A percentile compares a stretch with the other conserved stretches of the same genome.
Conservation (phyloP, 2,888 invertebrate species). For the Trilocha varians region DNA sequence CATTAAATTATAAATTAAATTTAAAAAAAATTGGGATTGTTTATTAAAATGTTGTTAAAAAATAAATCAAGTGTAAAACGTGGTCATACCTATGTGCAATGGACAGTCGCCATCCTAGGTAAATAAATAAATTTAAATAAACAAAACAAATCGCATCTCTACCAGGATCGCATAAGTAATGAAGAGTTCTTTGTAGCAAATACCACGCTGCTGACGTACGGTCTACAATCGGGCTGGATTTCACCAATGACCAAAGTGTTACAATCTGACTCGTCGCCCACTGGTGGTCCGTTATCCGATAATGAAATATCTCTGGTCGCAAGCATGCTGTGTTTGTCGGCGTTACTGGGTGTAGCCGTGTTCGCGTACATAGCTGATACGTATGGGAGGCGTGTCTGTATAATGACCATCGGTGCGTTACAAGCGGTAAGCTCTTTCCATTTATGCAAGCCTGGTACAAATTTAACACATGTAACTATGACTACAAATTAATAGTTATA, state of each 20-base stretch:
- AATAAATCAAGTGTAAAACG: slow-evolving; percentile 7
- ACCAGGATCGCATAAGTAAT: slow-evolving; percentile 23
- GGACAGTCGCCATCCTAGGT: slow-evolving; percentile 26
- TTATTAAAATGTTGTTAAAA: slow-evolving; percentile 3
- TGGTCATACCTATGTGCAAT: slow-evolving; percentile 25
- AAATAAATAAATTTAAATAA: slow-evolving; percentile 21
- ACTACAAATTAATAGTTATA: too few relatives aligned
- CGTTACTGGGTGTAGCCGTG: slow-evolving; percentile 38
- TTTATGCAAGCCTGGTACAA: slow-evolving; percentile 21
- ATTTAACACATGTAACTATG: not conserved
- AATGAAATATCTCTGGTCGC: slow-evolving; percentile 56
- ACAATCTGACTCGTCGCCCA: slow-evolving; percentile 37
- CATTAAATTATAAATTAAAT: not conserved
- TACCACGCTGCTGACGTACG: slow-evolving; percentile 47
- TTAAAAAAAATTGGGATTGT: not conserved
- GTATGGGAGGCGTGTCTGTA: slow-evolving; percentile 51
- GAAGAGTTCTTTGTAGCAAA: slow-evolving; percentile 22
- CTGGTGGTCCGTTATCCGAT: slow-evolving; percentile 41
- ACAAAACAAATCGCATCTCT: slow-evolving; percentile 24
- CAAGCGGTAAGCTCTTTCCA: slow-evolving; percentile 45
- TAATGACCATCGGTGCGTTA: slow-evolving; percentile 54
- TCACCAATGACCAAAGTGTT: slow-evolving; percentile 53
- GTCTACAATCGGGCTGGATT: slow-evolving; percentile 56
- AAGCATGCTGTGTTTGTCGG: slow-evolving; percentile 43
- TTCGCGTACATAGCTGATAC: slow-evolving; percentile 51